These are phyloP conservation scores for Caenorhabditis briggsae DNA, from an alignment of 1,140 invertebrate genomes.

Conservation along the genomic window DNA sequence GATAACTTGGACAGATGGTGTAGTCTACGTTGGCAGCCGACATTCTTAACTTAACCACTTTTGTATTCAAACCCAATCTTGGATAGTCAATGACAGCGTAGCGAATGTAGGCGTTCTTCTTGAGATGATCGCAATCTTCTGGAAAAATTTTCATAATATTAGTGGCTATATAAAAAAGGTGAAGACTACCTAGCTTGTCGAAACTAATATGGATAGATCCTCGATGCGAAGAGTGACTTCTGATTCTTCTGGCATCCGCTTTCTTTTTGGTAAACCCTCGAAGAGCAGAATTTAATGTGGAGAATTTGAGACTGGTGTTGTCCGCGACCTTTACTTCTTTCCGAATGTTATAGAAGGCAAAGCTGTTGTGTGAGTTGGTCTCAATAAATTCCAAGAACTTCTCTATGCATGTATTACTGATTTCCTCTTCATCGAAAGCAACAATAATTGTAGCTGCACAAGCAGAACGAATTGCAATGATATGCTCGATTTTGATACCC, in stretches of 20 bases:
- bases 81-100: slow-evolving; percentile 28
- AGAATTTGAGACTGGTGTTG: slow-evolving; percentile 19
- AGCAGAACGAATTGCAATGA: slow-evolving; percentile 12
- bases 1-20: slow-evolving; percentile 1
- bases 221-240: slow-evolving; percentile 14
- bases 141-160: not conserved
- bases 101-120: slow-evolving; percentile 11
- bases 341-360: slow-evolving; percentile 4
- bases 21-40: slow-evolving; percentile 24
- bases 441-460: slow-evolving; percentile 9
- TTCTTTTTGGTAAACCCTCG: slow-evolving; percentile 39
- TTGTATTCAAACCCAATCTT: not conserved
- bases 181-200: not conserved
- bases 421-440: slow-evolving; percentile 25
- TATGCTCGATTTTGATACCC: slow-evolving; percentile 37
- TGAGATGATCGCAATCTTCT: slow-evolving; percentile 11
- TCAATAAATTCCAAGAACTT: slow-evolving; percentile 37
- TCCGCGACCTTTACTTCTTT: not conserved
- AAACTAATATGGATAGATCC: not conserved
- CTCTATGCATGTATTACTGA: slow-evolving; percentile 24
- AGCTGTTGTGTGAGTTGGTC: slow-evolving; percentile 22
- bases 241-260: not conserved
- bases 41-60: not conserved
- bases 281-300: slow-evolving; percentile 4
- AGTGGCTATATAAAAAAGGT: not conserved